These are phyloP conservation scores for Caenorhabditis wallacei DNA, from an alignment of 2,888 invertebrate genomes.

Conservation along the genomic window DNA sequence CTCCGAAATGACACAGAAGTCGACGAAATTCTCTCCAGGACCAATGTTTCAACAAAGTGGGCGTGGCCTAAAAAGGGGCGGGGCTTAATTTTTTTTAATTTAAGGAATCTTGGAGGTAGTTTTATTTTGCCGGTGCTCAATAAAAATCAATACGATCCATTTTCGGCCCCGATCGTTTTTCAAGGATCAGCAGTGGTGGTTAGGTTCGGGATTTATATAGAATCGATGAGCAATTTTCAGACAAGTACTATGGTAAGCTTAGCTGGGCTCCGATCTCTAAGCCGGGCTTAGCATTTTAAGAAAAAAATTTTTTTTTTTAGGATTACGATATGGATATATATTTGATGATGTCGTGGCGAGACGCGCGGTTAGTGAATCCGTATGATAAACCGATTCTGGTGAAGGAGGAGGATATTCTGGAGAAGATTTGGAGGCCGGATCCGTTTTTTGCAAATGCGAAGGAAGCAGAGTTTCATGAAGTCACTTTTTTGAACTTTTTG, in stretches of 20 bases:
- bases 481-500: conserved; percentile 83
- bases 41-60: conserved; percentile 76
- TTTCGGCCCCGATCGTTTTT: conserved; percentile 82
- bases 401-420: conserved; percentile 79
- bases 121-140: conserved; percentile 81
- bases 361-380: conserved; percentile 80
- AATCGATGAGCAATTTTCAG: conserved; percentile 83
- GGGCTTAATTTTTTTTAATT: conserved; percentile 23
- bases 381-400: conserved; percentile 82
- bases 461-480: conserved; percentile 83
- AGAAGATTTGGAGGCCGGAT: conserved; percentile 82
- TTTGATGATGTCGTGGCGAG: conserved; percentile 82
- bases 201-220: conserved; percentile 83
- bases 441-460: conserved; percentile 83
- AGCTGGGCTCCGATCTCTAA: no score
- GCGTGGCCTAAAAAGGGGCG: neutral
- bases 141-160: conserved; percentile 82
- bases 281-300: neutral
- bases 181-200: conserved; percentile 80
- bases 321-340: conserved; percentile 83
- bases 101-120: conserved; percentile 77
- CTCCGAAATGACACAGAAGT: conserved; percentile 83
- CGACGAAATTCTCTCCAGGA: conserved; percentile 81
- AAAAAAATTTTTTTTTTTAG: conserved; percentile 62
- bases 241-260: conserved; percentile 79